phyloP scores from a whole-genome alignment of 2,888 invertebrate species.

The Belgica antarctica region DNA sequence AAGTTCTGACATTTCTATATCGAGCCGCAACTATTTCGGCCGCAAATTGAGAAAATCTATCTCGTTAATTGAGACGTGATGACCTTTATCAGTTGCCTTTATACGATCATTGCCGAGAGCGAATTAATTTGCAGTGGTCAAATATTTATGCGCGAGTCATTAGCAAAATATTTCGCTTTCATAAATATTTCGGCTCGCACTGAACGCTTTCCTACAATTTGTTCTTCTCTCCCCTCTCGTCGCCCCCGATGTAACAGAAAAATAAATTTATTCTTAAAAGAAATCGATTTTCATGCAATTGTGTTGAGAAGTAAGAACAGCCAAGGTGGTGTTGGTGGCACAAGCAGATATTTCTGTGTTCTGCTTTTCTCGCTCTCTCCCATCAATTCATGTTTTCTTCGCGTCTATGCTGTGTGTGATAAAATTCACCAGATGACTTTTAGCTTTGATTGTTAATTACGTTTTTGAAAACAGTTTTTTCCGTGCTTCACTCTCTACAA shows the following conservation, averaged over 20 bases:
- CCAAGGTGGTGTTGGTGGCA: constrained; percentile 5
- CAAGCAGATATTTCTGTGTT: constrained; percentile 23
- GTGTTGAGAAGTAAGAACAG: constrained; percentile 31
- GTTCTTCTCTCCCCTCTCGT: no score
- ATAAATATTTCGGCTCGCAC: background rate
- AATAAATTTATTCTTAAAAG: constrained; percentile 34
- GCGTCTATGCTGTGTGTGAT: background rate
- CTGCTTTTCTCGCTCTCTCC: constrained; percentile 24
- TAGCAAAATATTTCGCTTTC: no score
- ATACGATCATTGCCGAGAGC: background rate
- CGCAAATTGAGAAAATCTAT: background rate
- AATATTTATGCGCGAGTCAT: background rate
- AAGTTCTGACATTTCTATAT: background rate
- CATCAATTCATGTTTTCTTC: background rate
- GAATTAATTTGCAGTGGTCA: no score
- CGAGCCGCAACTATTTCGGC: background rate
- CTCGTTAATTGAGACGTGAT: background rate
- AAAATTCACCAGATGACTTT: constrained; percentile 31
- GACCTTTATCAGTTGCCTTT: background rate
- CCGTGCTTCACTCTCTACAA: background rate
- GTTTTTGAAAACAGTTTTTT: background rate
- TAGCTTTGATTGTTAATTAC: background rate
- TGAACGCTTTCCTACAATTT: background rate
- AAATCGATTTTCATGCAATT: constrained; percentile 41
- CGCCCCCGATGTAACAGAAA: no score